phyloP scores from a whole-genome alignment of 2,888 invertebrate genomes.

The Helleia helle region DNA sequence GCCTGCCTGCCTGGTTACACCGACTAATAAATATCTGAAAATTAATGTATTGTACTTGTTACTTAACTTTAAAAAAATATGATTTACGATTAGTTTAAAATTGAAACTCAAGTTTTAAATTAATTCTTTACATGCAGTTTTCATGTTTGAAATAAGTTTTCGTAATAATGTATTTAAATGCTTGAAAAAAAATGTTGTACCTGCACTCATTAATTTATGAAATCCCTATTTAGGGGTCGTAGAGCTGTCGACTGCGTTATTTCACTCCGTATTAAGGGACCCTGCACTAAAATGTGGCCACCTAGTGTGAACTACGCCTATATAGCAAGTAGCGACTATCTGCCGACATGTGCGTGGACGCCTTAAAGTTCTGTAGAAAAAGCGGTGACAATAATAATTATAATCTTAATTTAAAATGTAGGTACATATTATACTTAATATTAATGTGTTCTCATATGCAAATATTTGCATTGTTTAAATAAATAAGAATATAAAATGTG shows the following conservation, averaged over 20 bases:
- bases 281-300: neutral
- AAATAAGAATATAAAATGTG: neutral
- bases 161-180: neutral
- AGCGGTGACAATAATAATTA: conserved; percentile 38
- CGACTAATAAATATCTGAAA: conserved; percentile 26
- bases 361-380: conserved; percentile 43
- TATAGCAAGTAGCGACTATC: conserved; percentile 28
- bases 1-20: conserved; percentile 25
- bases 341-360: conserved; percentile 29
- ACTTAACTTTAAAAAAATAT: neutral
- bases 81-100: neutral
- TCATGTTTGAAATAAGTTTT: neutral
- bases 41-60: conserved; percentile 24
- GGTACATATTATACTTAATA: neutral
- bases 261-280: neutral
- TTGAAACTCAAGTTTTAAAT: neutral
- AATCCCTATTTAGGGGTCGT: neutral
- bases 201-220: conserved; percentile 1
- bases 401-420: conserved; percentile 22
- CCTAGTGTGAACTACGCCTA: conserved; percentile 12
- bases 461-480: neutral
- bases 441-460: neutral
- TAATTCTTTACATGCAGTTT: neutral
- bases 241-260: neutral
- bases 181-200: neutral